phyloP scores from a whole-genome alignment of 2,797 vertebrate species.

The Discoglossus pictus region DNA sequence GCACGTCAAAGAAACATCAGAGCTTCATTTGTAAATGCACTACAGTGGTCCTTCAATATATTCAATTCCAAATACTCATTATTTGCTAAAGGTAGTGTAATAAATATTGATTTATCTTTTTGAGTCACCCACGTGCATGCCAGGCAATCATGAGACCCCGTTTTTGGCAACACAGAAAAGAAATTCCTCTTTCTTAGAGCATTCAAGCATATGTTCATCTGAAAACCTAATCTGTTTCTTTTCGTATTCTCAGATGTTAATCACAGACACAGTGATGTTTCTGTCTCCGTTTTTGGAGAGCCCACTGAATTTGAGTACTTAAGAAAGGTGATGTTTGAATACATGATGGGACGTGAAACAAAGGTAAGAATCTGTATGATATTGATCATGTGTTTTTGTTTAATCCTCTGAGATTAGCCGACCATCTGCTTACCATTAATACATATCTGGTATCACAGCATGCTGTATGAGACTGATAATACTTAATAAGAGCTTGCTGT shows the following conservation, averaged over 20 bases:
- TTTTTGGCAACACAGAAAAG: too few relatives aligned
- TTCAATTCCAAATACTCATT: too few relatives aligned
- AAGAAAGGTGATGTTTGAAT: constrained; percentile 94
- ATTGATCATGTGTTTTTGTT: constrained; percentile 13
- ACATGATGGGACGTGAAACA: constrained; percentile 98
- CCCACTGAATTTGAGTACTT: constrained; percentile 95
- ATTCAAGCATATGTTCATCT: constrained; percentile 10
- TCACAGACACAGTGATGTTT: constrained; percentile 72
- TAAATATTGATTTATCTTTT: too few relatives aligned
- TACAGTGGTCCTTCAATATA: too few relatives aligned
- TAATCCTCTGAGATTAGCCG: constrained; percentile 9
- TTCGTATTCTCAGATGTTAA: constrained; percentile 72
- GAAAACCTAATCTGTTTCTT: constrained; percentile 36
- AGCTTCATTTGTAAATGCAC: too few relatives aligned
- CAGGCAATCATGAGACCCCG: too few relatives aligned
- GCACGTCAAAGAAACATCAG: too few relatives aligned
- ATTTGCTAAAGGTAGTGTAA: too few relatives aligned
- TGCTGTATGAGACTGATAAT: background rate
- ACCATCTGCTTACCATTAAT: background rate
- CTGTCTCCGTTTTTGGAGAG: constrained; percentile 76
- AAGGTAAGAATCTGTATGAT: constrained; percentile 76
- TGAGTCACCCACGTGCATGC: too few relatives aligned
- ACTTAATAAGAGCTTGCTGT: too few relatives aligned
- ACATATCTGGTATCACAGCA: background rate
- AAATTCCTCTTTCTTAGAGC: constrained; percentile 7